Evolutionary conservation across 1,140 invertebrate genomes (phyloP).

Genomic region (Drosophila kikkawai): DNA sequence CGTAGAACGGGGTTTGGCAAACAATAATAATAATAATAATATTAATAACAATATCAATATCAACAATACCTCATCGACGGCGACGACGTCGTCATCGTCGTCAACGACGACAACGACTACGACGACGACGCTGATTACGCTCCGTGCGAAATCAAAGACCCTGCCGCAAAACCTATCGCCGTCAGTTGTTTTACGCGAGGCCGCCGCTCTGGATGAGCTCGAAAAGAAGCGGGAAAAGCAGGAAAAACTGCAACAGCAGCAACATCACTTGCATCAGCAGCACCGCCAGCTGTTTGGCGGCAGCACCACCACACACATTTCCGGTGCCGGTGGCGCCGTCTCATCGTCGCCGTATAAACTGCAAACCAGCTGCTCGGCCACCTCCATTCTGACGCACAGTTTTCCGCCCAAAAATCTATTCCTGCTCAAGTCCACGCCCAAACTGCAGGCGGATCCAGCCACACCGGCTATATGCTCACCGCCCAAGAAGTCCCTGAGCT

Average conservation of each 20-base stretch:
- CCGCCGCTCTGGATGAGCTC: constrained; percentile 64
- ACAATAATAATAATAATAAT: constrained; percentile 29
- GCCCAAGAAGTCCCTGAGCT: constrained; percentile 86
- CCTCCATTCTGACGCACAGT: constrained; percentile 71
- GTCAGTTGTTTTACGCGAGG: constrained; percentile 71
- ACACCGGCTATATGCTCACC: constrained; percentile 54
- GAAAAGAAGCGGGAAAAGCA: constrained; percentile 39
- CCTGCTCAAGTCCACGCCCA: constrained; percentile 81
- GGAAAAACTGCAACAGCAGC: constrained; percentile 17
- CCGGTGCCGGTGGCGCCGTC: constrained; percentile 11
- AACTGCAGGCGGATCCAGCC: constrained; percentile 39
- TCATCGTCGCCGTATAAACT: constrained; percentile 59
- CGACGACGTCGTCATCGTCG: constrained; percentile 74
- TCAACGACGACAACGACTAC: constrained; percentile 71
- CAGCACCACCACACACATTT: constrained; percentile 57
- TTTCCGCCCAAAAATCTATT: constrained; percentile 85
- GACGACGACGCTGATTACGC: constrained; percentile 84
- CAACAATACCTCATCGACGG: constrained; percentile 16
- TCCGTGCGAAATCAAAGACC: constrained; percentile 87
- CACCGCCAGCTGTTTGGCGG: constrained; percentile 71
- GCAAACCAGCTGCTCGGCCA: constrained; percentile 65
- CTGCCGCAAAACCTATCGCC: constrained; percentile 86
- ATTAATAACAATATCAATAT: constrained; percentile 52
- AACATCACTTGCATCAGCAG: constrained; percentile 14
- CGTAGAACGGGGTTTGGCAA: constrained; percentile 65